A percentile compares a stretch with the other conserved stretches of the same genome.
Conservation (phyloP, 2,888 invertebrate species). For the Eupithecia abbreviata region DNA sequence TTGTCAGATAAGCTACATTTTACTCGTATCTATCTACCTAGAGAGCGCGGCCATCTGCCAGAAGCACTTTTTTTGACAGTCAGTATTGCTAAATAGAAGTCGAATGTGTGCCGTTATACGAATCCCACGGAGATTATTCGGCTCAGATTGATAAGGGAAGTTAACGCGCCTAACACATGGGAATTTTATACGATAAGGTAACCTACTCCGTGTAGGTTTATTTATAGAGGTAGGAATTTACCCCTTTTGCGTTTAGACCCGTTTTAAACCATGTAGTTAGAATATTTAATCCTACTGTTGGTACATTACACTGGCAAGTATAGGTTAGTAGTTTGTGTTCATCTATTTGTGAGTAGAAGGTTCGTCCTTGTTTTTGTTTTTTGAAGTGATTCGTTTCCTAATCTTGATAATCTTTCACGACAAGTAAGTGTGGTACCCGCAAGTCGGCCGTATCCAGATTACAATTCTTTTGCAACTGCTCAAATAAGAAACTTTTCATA, state of each 20-base stretch:
- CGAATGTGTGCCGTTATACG: conserved; percentile 20
- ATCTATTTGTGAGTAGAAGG: no score
- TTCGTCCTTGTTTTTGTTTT: no score
- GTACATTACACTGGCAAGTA: no score
- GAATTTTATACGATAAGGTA: conserved; percentile 19
- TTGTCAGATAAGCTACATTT: no score
- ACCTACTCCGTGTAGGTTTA: background rate
- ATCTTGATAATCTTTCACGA: background rate
- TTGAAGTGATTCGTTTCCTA: no score
- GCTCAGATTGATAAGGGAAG: conserved; percentile 42
- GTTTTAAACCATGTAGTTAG: background rate
- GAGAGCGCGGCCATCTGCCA: no score
- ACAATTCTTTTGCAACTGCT: conserved; percentile 4
- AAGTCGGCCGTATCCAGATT: background rate
- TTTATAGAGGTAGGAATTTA: background rate
- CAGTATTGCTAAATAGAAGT: conserved; percentile 14
- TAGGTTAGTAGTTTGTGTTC: no score
- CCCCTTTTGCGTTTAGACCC: background rate
- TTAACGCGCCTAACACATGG: conserved; percentile 20
- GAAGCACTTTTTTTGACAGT: background rate
- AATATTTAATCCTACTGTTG: background rate
- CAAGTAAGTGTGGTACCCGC: background rate
- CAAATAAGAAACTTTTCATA: conserved; percentile 5
- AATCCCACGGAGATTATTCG: conserved; percentile 40
- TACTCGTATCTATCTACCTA: no score